Conservation (phyloP, 1,140 invertebrate species). For the Maniola jurtina region DNA sequence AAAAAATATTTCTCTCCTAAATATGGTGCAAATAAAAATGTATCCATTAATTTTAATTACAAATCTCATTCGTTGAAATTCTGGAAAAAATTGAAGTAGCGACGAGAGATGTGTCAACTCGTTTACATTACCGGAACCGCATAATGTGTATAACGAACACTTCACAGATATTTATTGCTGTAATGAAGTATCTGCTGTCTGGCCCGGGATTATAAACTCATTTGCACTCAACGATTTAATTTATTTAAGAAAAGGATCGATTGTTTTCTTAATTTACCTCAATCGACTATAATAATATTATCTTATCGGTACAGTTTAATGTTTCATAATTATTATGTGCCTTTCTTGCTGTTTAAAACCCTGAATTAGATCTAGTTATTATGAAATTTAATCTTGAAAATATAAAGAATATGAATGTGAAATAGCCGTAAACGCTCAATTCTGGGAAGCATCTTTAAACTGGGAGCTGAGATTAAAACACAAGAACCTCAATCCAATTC, state of each 20-base stretch:
- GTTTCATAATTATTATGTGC: too few relatives aligned
- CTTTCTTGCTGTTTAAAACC: not conserved
- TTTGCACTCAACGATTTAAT: not conserved
- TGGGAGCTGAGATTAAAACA: constrained; percentile 54
- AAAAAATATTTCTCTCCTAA: constrained; percentile 9
- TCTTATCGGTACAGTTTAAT: too few relatives aligned
- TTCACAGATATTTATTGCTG: constrained; percentile 31
- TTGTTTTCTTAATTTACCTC: too few relatives aligned
- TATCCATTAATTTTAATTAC: constrained; percentile 36
- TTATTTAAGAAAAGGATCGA: not conserved
- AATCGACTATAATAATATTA: too few relatives aligned
- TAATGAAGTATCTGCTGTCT: constrained; percentile 13
- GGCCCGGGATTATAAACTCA: not conserved
- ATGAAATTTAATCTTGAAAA: not conserved
- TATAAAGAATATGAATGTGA: not conserved
- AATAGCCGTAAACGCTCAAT: constrained; percentile 13
- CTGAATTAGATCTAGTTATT: not conserved
- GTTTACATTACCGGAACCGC: constrained; percentile 30
- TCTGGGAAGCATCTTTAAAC: constrained; percentile 52
- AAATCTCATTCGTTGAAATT: constrained; percentile 26
- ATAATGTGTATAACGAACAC: constrained; percentile 31
- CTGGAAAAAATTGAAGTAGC: constrained; percentile 29
- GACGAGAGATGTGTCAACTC: constrained; percentile 31
- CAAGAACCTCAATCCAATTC: constrained; percentile 64
- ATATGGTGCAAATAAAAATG: constrained; percentile 20